Base-by-base conservation (phyloP, 2,888 invertebrate species). In the Erebia palarica region DNA sequence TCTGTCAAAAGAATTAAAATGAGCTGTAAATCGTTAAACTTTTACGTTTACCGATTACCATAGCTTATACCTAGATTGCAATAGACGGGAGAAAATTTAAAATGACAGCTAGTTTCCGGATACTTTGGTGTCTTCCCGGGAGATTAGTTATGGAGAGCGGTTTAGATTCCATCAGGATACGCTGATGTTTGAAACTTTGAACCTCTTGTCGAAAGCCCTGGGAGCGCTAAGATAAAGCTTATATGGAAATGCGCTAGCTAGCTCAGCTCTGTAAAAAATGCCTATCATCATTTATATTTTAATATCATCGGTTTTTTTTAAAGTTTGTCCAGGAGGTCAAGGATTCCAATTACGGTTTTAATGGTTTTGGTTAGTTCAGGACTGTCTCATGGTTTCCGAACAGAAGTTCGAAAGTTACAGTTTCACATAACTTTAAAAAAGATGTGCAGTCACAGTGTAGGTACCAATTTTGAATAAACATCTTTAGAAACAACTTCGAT, bases 21-120 rank as follows among this genome's bases (percentile, higher is more conserved):
- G 36, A 27, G 27, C 27, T 27, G 27, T 27, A 21, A 21, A 21
- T 21, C 21, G 21, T 21, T 21, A 21, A 21, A 21, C 21, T 21
- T 2, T 44, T n/a, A n/a, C n/a, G n/a, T n/a, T n/a, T n/a, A 44
- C 49, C 4, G 11, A 14, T 49, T 65, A 49, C 61, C 60, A 65
- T 27, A 49, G 21, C 51, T 82, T 21, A 3, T n/a, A n/a, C n/a
- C n/a, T 27, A 27, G 4, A 36, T 36, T 81, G 81, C 80, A 78
- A 78, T 73, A 74, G 79, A 79, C 79, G 82, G 84, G 77, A 86
- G 84, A 85, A 88, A 88, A 86, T 82, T 85, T 84, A 82, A 86
- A 87, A 86, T 86, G 88, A 88, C 89, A 86, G 84, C 83, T 80
- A 83, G 83, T 86, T 88, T 85, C 88, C 85, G 83, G 82, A 83